phyloP scores from a whole-genome alignment of 2,888 invertebrate species.

The Ferdinandea cuprea region DNA sequence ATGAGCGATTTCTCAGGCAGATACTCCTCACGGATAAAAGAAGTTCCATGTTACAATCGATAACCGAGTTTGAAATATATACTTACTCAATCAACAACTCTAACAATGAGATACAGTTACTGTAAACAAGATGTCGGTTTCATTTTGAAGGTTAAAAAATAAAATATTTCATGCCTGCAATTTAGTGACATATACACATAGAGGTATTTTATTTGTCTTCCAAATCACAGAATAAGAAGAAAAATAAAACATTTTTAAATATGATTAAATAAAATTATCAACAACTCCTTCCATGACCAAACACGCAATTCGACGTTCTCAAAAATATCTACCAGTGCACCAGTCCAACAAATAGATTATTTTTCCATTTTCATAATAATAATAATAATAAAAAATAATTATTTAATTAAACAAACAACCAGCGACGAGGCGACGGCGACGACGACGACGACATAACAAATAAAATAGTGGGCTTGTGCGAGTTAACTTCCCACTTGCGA shows the following conservation, averaged over 20 bases:
- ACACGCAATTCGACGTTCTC: conserved; percentile 20
- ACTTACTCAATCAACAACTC: too few species aligned
- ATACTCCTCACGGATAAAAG: too few species aligned
- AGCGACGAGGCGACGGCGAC: conserved; percentile 5
- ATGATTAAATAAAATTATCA: conserved; percentile 24
- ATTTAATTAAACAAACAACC: conserved; percentile 60
- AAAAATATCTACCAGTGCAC: conserved; percentile 51
- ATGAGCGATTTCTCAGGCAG: too few species aligned
- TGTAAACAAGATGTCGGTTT: too few species aligned
- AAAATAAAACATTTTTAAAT: too few species aligned
- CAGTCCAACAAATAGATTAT: conserved; percentile 31
- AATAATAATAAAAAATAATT: conserved; percentile 17
- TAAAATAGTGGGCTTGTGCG: conserved; percentile 68
- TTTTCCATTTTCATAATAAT: conserved; percentile 27
- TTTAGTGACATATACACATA: not conserved
- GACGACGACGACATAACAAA: conserved; percentile 39
- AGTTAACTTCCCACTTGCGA: conserved; percentile 49
- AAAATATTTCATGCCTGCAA: too few species aligned
- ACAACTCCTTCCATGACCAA: conserved; percentile 14
- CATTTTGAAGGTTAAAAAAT: too few species aligned
- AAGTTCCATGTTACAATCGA: too few species aligned
- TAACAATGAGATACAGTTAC: too few species aligned
- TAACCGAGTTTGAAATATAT: too few species aligned
- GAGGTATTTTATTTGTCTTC: too few species aligned
- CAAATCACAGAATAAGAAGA: too few species aligned